Evolutionary conservation across 2,888 invertebrate genomes (phyloP).

Genomic region (Erebia aethiops): DNA sequence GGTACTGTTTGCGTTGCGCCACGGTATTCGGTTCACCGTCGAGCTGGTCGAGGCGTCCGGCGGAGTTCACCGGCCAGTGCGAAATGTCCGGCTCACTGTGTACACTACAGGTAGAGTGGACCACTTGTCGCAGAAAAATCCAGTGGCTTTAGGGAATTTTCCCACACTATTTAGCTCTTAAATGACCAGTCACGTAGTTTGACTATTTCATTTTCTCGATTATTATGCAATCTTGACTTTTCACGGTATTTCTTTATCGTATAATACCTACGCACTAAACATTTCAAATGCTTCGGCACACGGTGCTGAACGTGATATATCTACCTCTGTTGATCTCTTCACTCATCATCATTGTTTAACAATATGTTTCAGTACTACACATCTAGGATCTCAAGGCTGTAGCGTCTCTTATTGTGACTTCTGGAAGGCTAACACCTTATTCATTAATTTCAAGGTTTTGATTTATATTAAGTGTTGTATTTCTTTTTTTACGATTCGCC

Average conservation of each 20-base stretch:
- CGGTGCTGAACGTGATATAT: no score
- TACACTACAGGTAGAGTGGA: conserved; percentile 9
- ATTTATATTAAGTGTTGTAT: no score
- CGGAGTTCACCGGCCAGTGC: conserved; percentile 65
- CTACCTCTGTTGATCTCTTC: no score
- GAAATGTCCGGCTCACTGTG: conserved; percentile 49
- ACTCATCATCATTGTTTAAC: no score
- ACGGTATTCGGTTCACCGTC: conserved; percentile 61
- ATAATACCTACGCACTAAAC: neutral
- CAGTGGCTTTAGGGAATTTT: conserved; percentile 17
- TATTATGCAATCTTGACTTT: neutral
- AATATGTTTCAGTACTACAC: no score
- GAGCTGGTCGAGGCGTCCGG: conserved; percentile 47
- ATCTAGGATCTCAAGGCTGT: no score
- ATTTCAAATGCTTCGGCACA: no score
- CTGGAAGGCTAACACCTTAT: no score
- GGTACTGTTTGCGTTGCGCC: conserved; percentile 60
- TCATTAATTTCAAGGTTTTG: no score
- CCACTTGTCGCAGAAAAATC: conserved; percentile 15
- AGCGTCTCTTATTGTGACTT: no score
- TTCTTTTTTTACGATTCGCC: no score
- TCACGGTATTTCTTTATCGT: neutral
- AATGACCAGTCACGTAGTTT: conserved; percentile 13
- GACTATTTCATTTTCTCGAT: neutral
- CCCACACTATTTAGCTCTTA: conserved; percentile 13